These are phyloP conservation scores for Mesoclemmys tuberculata DNA, from an alignment of 2,113 vertebrate genomes.

Conservation along the genomic window DNA sequence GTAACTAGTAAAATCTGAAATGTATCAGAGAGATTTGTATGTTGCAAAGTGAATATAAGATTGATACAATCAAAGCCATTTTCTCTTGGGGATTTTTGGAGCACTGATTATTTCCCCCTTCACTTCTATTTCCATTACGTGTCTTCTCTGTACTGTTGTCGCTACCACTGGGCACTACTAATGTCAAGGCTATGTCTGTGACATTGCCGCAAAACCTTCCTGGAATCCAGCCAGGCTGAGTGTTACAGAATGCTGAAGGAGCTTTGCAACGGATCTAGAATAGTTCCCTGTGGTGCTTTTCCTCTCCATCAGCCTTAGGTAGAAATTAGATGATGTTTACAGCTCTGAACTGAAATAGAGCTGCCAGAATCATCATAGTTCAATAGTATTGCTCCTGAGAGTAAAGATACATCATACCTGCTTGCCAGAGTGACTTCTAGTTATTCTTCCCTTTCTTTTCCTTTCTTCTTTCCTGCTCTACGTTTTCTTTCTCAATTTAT, in stretches of 20 bases:
- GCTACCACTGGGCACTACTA: not conserved
- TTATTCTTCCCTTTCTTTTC: not conserved
- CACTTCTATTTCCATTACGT: not conserved
- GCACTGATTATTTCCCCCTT: not conserved
- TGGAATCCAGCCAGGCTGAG: not conserved
- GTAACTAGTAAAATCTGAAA: not conserved
- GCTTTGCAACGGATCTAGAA: not conserved
- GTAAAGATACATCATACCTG: not conserved
- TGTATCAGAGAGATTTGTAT: not conserved
- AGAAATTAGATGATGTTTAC: not conserved
- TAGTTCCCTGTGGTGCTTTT: not conserved
- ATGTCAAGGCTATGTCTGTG: not conserved
- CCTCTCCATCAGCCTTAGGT: not conserved
- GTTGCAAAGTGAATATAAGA: not conserved
- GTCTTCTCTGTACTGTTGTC: not conserved
- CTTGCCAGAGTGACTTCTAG: not conserved
- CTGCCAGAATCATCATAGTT: not conserved
- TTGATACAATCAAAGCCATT: not conserved
- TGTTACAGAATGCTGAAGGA: not conserved
- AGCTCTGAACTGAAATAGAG: not conserved
- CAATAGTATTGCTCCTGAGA: not conserved
- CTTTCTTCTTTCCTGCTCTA: not conserved
- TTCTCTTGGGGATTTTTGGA: rapidly evolving
- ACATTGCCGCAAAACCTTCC: not conserved
- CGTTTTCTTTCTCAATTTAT: not conserved